Percentiles rank a stretch among this genome's conserved stretches.
phyloP scores from a whole-genome alignment of 1,140 invertebrate species.

The Trachymyrmex septentrionalis region DNA sequence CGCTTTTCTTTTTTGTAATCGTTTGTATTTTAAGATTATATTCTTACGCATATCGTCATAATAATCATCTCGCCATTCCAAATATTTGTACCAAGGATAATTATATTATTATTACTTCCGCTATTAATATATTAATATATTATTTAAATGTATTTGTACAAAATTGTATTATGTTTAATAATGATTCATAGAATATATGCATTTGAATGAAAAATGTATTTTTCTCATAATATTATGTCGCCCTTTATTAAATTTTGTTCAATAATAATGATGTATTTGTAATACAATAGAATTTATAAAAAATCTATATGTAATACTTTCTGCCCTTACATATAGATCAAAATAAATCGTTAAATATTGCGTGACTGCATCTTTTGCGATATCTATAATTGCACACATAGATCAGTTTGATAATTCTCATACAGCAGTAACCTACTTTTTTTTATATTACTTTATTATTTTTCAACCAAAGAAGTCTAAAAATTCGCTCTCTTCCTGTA shows the following conservation, averaged over 20 bases:
- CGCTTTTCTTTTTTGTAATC: slow-evolving; percentile 15
- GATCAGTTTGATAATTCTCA: background rate
- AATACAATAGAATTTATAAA: background rate
- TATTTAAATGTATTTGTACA: slow-evolving; percentile 68
- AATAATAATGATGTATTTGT: background rate
- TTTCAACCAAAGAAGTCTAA: background rate
- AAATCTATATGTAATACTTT: slow-evolving; percentile 8
- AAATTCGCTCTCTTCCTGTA: background rate
- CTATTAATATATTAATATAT: slow-evolving; percentile 42
- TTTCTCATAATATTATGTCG: background rate
- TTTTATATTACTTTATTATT: background rate
- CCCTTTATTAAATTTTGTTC: background rate
- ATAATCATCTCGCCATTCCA: slow-evolving; percentile 44
- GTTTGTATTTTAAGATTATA: slow-evolving; percentile 51
- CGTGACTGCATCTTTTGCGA: slow-evolving; percentile 43
- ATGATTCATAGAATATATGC: slow-evolving; percentile 61
- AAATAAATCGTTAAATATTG: slow-evolving; percentile 45
- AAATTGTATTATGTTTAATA: slow-evolving; percentile 64
- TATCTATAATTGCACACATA: background rate
- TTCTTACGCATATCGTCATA: slow-evolving; percentile 41
- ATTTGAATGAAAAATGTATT: slow-evolving; percentile 37
- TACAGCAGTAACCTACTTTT: background rate
- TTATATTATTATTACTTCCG: slow-evolving; percentile 40
- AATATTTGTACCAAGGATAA: slow-evolving; percentile 35
- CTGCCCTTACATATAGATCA: background rate